phyloP scores from a whole-genome alignment of 2,888 invertebrate species.

The Crocallis elinguaria region DNA sequence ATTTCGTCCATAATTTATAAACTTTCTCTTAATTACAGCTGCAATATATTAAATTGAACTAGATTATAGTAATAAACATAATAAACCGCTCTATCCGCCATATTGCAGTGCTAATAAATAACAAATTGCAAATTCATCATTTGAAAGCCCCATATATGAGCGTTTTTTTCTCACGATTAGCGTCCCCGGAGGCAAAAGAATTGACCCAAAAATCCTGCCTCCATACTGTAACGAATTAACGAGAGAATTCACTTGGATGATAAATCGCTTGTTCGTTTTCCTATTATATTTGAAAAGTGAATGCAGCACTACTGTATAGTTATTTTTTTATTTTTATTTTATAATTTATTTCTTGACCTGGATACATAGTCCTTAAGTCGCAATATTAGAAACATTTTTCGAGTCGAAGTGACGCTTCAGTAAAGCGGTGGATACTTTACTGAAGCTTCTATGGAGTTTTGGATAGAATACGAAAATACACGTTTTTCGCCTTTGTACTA shows the following conservation, averaged over 20 bases:
- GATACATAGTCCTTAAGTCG: too few relatives aligned
- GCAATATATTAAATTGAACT: constrained; percentile 29
- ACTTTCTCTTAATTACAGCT: constrained; percentile 28
- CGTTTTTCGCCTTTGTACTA: too few relatives aligned
- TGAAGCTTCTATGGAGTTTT: too few relatives aligned
- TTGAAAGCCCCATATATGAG: constrained; percentile 37
- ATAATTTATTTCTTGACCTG: too few relatives aligned
- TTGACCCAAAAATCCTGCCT: constrained; percentile 63
- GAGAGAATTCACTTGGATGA: constrained; percentile 71
- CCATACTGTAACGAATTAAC: constrained; percentile 72
- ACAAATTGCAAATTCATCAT: constrained; percentile 37
- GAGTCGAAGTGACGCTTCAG: too few relatives aligned
- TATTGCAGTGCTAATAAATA: constrained; percentile 29
- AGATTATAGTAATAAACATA: constrained; percentile 28
- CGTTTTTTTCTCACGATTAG: constrained; percentile 56
- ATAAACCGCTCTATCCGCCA: constrained; percentile 12
- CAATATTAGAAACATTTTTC: too few relatives aligned
- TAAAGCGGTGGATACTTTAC: too few relatives aligned
- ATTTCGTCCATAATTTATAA: constrained; percentile 13
- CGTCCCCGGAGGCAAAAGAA: constrained; percentile 53
- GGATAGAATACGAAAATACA: too few relatives aligned
- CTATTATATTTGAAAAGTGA: constrained; percentile 24
- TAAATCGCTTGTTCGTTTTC: constrained; percentile 52
- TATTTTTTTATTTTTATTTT: too few relatives aligned
- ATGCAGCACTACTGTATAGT: too few relatives aligned